Evolutionary conservation across 2,113 vertebrate species (phyloP).

Genomic region (Morone chrysops): DNA sequence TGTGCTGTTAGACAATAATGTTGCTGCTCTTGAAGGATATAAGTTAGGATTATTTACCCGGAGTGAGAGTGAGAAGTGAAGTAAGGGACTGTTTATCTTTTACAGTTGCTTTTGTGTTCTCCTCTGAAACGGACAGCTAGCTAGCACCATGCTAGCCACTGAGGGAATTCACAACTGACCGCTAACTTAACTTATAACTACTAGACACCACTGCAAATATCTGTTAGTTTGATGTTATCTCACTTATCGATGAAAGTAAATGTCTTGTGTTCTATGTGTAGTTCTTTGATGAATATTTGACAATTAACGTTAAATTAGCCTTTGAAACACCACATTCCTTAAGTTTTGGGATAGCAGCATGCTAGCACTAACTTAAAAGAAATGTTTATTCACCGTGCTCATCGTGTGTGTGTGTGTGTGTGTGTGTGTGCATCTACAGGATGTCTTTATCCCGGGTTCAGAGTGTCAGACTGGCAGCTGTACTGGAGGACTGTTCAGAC

Average conservation of each 20-base stretch:
- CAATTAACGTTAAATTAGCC: background rate
- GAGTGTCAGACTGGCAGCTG: conserved; percentile 57
- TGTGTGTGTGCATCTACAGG: conserved; percentile 8
- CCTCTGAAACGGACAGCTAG: background rate
- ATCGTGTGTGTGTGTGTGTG: too few species aligned
- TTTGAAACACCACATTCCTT: background rate
- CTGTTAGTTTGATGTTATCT: too few species aligned
- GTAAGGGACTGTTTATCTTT: background rate
- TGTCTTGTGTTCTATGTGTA: too few species aligned
- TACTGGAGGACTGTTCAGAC: conserved; percentile 59
- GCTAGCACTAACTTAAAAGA: background rate
- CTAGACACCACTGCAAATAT: background rate
- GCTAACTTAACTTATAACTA: background rate
- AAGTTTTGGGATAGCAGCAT: background rate
- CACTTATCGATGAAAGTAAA: background rate
- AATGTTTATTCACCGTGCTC: background rate
- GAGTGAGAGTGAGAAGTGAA: background rate
- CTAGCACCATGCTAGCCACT: background rate
- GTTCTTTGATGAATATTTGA: background rate
- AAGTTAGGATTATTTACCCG: background rate
- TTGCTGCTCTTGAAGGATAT: background rate
- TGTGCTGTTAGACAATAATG: background rate
- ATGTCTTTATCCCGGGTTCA: conserved; percentile 60
- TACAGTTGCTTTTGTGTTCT: background rate
- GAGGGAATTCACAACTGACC: too few species aligned